Conservation (phyloP, 2,797 vertebrate genomes). For the Manis crassicaudata region DNA sequence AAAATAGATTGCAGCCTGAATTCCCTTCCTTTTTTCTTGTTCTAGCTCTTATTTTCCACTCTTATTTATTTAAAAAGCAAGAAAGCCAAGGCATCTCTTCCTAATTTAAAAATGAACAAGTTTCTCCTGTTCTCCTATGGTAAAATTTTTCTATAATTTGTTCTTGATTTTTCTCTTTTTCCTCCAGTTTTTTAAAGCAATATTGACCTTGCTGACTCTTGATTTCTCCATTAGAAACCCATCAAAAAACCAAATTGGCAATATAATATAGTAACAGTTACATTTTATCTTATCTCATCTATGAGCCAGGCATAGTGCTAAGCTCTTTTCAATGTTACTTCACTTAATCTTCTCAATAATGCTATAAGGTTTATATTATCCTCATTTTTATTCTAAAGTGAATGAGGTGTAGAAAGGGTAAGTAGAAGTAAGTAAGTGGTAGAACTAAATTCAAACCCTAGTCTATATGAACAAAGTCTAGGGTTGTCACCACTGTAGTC, state of each 20-base stretch:
- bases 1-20: constrained; percentile 23
- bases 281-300: constrained; percentile 12
- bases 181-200: not conserved
- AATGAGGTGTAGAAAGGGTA: not conserved
- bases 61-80: constrained; percentile 30
- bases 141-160: constrained; percentile 24
- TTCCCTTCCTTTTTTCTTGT: constrained; percentile 37
- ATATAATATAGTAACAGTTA: not conserved
- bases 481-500: not conserved
- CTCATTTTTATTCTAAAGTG: constrained; percentile 10
- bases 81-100: constrained; percentile 26
- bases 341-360: constrained; percentile 20
- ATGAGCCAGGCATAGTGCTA: not conserved
- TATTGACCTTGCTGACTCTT: not conserved
- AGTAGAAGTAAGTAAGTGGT: not conserved
- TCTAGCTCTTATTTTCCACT: constrained; percentile 7
- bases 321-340: not conserved
- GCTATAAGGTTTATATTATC: not conserved
- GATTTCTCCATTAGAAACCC: constrained; percentile 44
- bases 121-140: not conserved
- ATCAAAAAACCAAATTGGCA: not conserved
- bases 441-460: not conserved
- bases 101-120: constrained; percentile 54
- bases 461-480: not conserved
- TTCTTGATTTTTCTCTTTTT: constrained; percentile 9